A percentile compares a stretch with the other conserved stretches of the same genome.
phyloP scores from a whole-genome alignment of 2,797 vertebrate genomes.

The Chloroceryle amazona region DNA sequence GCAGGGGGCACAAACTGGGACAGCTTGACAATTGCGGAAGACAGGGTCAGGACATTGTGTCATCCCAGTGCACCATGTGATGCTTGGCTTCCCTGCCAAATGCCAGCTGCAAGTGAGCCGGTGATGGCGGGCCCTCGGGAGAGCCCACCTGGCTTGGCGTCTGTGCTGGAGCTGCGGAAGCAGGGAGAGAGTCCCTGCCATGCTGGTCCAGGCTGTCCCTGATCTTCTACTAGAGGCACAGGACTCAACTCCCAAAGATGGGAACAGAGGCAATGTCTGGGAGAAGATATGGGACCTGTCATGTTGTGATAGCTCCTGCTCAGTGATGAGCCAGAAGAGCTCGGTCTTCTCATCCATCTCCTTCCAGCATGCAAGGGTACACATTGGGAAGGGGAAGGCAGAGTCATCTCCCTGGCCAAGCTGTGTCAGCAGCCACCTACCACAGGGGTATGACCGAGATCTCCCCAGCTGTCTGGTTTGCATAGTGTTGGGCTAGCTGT shows the following conservation, averaged over 20 bases:
- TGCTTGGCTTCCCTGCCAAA: background rate
- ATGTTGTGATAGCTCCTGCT: background rate
- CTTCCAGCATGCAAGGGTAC: background rate
- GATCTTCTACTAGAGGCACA: background rate
- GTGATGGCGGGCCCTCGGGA: background rate
- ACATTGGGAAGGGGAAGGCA: accelerated
- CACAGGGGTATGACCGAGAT: background rate
- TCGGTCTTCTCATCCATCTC: background rate
- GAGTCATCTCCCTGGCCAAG: background rate
- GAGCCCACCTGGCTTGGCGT: constrained; percentile 1
- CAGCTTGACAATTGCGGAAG: constrained; percentile 12
- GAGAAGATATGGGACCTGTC: background rate
- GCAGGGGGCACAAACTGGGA: background rate
- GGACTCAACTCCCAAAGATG: background rate
- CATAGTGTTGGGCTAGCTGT: background rate
- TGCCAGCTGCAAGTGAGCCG: background rate
- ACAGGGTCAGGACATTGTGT: constrained; percentile 31
- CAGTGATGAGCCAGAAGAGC: background rate
- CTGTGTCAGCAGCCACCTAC: background rate
- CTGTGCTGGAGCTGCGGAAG: accelerated
- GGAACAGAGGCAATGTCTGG: background rate
- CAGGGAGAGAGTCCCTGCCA: background rate
- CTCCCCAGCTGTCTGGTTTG: background rate
- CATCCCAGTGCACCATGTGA: background rate
- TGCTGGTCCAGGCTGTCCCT: accelerated